These are phyloP conservation scores for Macrophya alboannulata DNA, from an alignment of 2,888 invertebrate genomes.

Conservation along the genomic window DNA sequence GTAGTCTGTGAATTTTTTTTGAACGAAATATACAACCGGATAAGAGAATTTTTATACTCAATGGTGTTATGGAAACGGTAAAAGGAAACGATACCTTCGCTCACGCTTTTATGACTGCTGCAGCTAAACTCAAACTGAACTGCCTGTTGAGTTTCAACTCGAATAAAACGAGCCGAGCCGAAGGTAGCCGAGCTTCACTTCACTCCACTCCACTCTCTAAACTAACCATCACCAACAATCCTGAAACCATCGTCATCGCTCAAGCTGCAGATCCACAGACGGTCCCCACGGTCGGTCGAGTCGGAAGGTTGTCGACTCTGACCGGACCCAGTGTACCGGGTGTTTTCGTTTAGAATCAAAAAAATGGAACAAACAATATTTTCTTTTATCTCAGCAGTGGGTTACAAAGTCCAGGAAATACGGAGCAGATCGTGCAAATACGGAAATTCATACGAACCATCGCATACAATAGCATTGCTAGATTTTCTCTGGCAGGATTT, in stretches of 20 bases:
- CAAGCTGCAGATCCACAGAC: constrained; percentile 35
- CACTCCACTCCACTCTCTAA: neutral
- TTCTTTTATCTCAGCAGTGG: no score
- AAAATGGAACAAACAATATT: neutral
- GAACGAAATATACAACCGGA: no score
- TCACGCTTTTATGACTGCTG: constrained; percentile 35
- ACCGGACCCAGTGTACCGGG: constrained; percentile 22
- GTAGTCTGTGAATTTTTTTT: no score
- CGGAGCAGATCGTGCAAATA: neutral
- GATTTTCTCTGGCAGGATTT: neutral
- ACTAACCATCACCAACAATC: constrained; percentile 22
- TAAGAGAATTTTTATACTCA: no score
- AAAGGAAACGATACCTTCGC: neutral
- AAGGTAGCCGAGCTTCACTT: neutral
- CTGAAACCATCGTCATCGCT: constrained; percentile 40
- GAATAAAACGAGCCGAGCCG: constrained; percentile 29
- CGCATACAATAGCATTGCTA: no score
- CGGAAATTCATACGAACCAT: neutral
- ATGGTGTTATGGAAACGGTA: neutral
- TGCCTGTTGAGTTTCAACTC: constrained; percentile 44
- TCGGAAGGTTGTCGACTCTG: constrained; percentile 50
- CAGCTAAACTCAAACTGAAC: constrained; percentile 20
- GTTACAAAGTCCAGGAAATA: neutral
- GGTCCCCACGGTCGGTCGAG: constrained; percentile 37
- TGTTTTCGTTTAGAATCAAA: neutral